These are phyloP conservation scores for Crossaster papposus DNA, from an alignment of 53 echinoderm and acorn worm species.

Conservation along the genomic window DNA sequence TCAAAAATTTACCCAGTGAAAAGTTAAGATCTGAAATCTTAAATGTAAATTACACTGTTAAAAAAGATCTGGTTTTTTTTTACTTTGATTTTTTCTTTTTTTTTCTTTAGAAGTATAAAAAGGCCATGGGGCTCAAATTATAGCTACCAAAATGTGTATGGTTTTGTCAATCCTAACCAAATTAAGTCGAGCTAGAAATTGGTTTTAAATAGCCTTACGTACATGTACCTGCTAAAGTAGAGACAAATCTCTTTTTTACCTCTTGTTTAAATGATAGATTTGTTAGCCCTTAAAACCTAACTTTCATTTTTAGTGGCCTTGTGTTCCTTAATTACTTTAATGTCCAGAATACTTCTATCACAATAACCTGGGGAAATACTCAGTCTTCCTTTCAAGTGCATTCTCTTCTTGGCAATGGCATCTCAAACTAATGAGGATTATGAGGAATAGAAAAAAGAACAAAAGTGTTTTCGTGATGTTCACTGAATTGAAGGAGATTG, in stretches of 20 bases:
- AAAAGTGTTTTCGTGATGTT: background rate
- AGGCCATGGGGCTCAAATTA: too few relatives aligned
- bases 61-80: too few relatives aligned
- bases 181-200: too few relatives aligned
- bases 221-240: too few relatives aligned
- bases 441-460: background rate
- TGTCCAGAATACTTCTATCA: background rate
- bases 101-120: too few relatives aligned
- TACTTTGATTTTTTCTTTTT: too few relatives aligned
- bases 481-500: background rate
- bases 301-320: background rate
- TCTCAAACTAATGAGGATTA: background rate
- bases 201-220: too few relatives aligned
- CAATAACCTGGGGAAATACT: background rate
- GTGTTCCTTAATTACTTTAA: background rate
- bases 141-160: too few relatives aligned
- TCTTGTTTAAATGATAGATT: background rate
- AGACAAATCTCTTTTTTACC: background rate
- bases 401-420: background rate
- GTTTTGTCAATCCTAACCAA: too few relatives aligned
- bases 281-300: background rate
- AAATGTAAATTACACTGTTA: too few relatives aligned
- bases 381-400: background rate
- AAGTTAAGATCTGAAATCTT: too few relatives aligned
- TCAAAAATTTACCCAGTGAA: too few relatives aligned